Evolutionary conservation across 2,797 vertebrate genomes (phyloP).

Genomic region (Anguilla anguilla): DNA sequence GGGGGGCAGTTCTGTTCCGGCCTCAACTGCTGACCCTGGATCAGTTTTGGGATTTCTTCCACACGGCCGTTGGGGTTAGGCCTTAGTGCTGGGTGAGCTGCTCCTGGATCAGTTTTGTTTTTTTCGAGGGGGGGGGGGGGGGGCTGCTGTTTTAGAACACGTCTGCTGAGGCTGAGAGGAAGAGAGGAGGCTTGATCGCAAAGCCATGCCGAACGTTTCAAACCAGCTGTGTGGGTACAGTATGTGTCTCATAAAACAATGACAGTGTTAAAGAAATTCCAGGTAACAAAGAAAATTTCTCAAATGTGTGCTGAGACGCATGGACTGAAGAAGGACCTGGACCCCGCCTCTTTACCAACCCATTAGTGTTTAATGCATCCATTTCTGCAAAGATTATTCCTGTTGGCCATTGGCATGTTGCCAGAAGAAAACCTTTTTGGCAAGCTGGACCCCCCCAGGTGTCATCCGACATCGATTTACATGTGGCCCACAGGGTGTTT

Average conservation of each 20-base stretch:
- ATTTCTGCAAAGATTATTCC: constrained; percentile 31
- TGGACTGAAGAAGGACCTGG: constrained; percentile 45
- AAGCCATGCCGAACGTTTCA: too few species aligned
- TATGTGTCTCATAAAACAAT: neutral
- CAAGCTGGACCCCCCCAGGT: neutral
- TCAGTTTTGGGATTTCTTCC: neutral
- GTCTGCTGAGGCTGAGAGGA: neutral
- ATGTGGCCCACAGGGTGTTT: neutral
- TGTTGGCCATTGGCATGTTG: neutral
- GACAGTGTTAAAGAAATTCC: neutral
- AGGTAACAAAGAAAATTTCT: neutral
- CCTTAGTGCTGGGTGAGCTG: neutral
- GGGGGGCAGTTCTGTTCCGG: neutral
- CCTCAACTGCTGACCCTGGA: neutral
- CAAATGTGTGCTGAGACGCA: neutral
- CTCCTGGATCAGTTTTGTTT: neutral
- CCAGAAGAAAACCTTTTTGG: too few species aligned
- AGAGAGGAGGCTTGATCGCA: neutral
- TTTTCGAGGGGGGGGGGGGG: neutral
- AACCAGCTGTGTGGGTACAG: neutral
- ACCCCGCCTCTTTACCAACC: constrained; percentile 12
- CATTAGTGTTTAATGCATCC: constrained; percentile 50
- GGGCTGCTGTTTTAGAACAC: neutral
- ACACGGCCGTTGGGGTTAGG: neutral
- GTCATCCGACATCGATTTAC: neutral